Base-by-base conservation (phyloP, 1,140 invertebrate species). In the Drosophila fuyamai region DNA sequence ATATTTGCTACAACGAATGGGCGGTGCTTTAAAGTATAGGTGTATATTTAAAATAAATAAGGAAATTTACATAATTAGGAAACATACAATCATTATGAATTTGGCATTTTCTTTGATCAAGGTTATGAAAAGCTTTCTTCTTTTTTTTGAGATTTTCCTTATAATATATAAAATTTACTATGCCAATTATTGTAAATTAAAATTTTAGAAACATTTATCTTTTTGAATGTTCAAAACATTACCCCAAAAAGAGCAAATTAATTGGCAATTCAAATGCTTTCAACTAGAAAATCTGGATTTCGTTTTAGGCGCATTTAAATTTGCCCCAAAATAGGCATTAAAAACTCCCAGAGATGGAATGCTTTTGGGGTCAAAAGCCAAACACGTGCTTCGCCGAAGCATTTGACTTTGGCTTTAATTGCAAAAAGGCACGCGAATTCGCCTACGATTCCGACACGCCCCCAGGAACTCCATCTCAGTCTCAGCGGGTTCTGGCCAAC, bases 341-440 rank as follows among this genome's bases (percentile, higher is more conserved):
- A 13, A 43, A 50, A 18, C 12, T 29, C 32, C 40, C 44, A 43
- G 9, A 38, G 66, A 50, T 35, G 36, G 63, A 46, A 68, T 47
- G 58, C 48, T 61, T 50, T 29, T 53, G 48, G 50, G 47, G 50
- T 78, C 65, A 68, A 48, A 48, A 56, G 51, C 36, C 73, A 68
- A 59, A 56, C 46, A 74, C 47, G 47, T 57, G 72, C 74, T 59
- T 8, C 18, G 47, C 35, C 16, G 57, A 67, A 35, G 48, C 43
- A 70, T 70, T 72, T 57, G 76, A 61, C 62, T 43, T 54, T 38
- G 43, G 36, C 41, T 79, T 79, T 82, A 82, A 86, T 76, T 82
- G 76, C 44, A 2, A 72, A 48, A 48, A 76, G 76, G 59, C 82
- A 86, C 79, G 83, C 83, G 72, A 86, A 82, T 76, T 51, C 53